Conservation (phyloP, 2,113 vertebrate genomes). For the Hymenochirus boettgeri region DNA sequence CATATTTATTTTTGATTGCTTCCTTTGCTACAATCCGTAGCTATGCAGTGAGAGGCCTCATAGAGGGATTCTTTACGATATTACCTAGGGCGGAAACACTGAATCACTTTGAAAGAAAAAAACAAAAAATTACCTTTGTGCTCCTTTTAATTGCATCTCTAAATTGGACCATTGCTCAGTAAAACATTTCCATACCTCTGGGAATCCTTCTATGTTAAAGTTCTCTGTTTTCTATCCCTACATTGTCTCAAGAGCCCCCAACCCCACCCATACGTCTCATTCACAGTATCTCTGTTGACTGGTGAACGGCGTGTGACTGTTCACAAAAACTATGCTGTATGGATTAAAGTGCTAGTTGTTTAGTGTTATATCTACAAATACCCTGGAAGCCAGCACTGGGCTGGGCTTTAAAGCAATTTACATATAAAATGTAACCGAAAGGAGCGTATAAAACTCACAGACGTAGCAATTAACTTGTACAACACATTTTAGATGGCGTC, state of each 20-base stretch:
- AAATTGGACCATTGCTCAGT: neutral
- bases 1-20: neutral
- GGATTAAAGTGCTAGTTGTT: slow-evolving; percentile 21
- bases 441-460: slow-evolving; percentile 20
- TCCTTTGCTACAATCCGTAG: neutral
- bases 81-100: neutral
- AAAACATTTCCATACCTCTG: neutral
- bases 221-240: neutral
- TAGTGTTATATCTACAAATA: slow-evolving; percentile 1
- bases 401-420: slow-evolving; percentile 29
- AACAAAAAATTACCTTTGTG: neutral
- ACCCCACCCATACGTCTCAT: neutral
- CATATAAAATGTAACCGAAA: slow-evolving; percentile 34
- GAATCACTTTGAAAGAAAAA: neutral
- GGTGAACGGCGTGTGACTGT: slow-evolving; percentile 7
- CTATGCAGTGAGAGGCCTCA: neutral
- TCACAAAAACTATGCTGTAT: slow-evolving; percentile 15
- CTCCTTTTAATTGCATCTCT: neutral
- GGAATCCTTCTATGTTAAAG: slow-evolving; percentile 25
- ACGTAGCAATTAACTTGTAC: slow-evolving; percentile 33
- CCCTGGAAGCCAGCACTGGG: slow-evolving; percentile 24
- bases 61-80: neutral
- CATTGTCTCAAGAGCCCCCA: neutral
- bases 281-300: slow-evolving; percentile 25
- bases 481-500: slow-evolving; percentile 25